Conservation (phyloP, 1,140 invertebrate genomes). For the Eumaeus atala region DNA sequence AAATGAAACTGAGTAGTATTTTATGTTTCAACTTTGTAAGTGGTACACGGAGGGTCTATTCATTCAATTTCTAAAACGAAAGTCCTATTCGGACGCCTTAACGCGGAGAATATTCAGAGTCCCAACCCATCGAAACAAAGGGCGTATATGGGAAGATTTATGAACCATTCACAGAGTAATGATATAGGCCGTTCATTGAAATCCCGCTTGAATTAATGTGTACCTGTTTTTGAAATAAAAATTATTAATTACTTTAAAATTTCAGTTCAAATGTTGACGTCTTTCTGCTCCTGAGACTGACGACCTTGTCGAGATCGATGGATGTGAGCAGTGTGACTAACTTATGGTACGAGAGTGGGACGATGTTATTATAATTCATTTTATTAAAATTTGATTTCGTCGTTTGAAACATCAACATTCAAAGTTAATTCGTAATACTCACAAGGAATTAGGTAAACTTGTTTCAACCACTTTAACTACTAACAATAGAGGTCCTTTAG, state of each 20-base stretch:
- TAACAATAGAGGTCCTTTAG: conserved; percentile 19
- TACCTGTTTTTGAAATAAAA: not conserved
- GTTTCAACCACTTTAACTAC: conserved; percentile 13
- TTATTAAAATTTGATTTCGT: not conserved
- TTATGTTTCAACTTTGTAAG: conserved; percentile 18
- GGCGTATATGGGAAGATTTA: conserved; percentile 51
- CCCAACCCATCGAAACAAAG: conserved; percentile 48
- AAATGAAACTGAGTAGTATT: conserved; percentile 12
- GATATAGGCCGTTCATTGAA: conserved; percentile 59
- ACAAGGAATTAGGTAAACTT: conserved; percentile 9
- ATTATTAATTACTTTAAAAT: not conserved
- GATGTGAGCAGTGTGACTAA: no score
- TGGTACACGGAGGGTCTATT: conserved; percentile 17
- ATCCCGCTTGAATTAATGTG: conserved; percentile 29
- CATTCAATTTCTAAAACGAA: conserved; percentile 26
- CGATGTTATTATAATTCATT: not conserved
- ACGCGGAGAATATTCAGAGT: conserved; percentile 41
- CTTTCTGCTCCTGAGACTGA: no score
- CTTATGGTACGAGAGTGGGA: no score
- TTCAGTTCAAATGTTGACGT: no score
- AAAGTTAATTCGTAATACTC: not conserved
- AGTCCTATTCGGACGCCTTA: conserved; percentile 41
- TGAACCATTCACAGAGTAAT: conserved; percentile 58
- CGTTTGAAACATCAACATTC: not conserved
- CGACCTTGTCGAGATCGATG: no score